Base-by-base conservation (phyloP, 2,797 vertebrate species). In the Prionace glauca region DNA sequence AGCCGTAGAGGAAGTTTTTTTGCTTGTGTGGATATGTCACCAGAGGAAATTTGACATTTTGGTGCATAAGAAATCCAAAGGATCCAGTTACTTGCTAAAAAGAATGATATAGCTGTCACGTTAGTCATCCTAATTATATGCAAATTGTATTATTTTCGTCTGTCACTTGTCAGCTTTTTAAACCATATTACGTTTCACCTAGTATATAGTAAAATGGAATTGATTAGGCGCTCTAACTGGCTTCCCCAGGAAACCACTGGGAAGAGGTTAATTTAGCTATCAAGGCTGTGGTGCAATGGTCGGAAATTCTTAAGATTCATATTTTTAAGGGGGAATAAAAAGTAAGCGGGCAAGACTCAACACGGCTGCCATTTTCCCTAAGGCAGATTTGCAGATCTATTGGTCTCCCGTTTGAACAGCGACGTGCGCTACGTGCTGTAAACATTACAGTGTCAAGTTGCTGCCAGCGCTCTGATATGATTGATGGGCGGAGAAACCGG, bases 391-490 rank as follows among this genome's bases (percentile, higher is more conserved):
- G 16, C 60, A 65, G 10, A n/a, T 91, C 60, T 65, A 65, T 18
- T n/a, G 60, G 16, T 36, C 60, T 91, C 88, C 50, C 60, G n/a
- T 67, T 36, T 65, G 18, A 71, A 71, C 2, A 72, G 22, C 65
- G 92, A 94, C 92, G 67, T 72, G 92, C 26, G 11, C 41, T 72
- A 94, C 92, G 92, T 92, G 90, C 90, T 92, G 65, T 65, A 92
- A 92, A 92, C 62, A 92, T 36, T 67, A 36, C 79, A 36, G 50
- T 72, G 88, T 94, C 92, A 69, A 71, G 41, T 24, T 41, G 36
- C 26, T 72, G 92, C 67, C 69, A 91, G 62, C 11, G 24, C 20
- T 26, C 67, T 60, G 65, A 16, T 92, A 24, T 94, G 92, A 71
- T 72, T 71, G 92, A 71, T 29, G 92, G 92, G 67, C 65, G 92